These are phyloP conservation scores for Teleogryllus oceanicus DNA, from an alignment of 2,888 invertebrate genomes.

Conservation along the genomic window DNA sequence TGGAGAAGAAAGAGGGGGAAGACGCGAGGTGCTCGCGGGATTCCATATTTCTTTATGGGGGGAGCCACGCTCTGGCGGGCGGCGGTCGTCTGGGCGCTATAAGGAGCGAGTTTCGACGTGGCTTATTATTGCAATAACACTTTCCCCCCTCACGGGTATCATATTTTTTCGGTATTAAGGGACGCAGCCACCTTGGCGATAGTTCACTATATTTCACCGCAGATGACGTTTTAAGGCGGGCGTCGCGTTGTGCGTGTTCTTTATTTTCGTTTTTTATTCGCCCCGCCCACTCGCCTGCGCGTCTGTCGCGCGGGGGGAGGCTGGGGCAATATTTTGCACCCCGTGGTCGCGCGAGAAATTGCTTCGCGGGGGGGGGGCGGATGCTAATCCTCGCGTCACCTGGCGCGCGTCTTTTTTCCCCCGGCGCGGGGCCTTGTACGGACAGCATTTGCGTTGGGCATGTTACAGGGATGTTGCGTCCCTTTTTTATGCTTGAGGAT, in stretches of 20 bases:
- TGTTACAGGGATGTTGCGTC: no score
- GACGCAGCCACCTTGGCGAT: neutral
- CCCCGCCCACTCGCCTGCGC: neutral
- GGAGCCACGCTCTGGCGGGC: neutral
- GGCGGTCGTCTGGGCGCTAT: neutral
- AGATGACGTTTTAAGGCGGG: neutral
- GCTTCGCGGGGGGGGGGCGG: neutral
- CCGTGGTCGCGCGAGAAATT: neutral
- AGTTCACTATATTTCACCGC: constrained; percentile 2
- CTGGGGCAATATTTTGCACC: neutral
- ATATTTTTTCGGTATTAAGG: neutral
- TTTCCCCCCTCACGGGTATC: neutral
- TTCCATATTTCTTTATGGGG: constrained; percentile 1
- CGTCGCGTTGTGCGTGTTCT: neutral
- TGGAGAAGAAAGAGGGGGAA: neutral
- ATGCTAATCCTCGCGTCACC: neutral
- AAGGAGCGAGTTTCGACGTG: neutral
- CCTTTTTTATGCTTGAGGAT: no score
- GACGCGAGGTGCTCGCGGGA: neutral
- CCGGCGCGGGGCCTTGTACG: no score
- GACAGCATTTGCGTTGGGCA: no score
- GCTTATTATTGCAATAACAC: constrained; percentile 9
- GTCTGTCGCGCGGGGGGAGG: neutral
- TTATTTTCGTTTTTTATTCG: neutral
- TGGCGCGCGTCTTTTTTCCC: neutral